Evolutionary conservation across 2,113 vertebrate species (phyloP), one percentile per base, ranked within the genome.

Genomic region (Rhabdomys dilectus): DNA sequence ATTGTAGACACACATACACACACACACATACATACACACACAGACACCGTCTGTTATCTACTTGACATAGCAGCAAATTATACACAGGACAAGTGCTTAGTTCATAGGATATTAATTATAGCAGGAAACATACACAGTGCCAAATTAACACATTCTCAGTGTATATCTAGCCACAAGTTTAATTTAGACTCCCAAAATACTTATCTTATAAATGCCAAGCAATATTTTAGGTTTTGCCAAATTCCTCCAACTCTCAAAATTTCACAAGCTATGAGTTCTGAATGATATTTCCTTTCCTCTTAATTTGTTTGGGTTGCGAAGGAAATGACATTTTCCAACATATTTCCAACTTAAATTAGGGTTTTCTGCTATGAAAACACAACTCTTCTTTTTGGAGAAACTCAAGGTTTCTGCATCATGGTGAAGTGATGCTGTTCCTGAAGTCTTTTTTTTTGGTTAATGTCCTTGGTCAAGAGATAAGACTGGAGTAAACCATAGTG

Each of bases 271-370:
- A 75, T 96, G 68, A 97, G 96, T 97, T 96, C 73, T 75, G 96
- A 96, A 53, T 94, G 86, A 91, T 95, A 95, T 96, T 97, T 97
- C 72, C 75, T 82, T 96, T 96, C 88, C 48, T 94, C 73, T 93
- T 96, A 88, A 96, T 97, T 97, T 97, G 93, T 97, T 97, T 97
- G 80, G 90, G 94, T 96, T 97, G 80, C 66, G 97, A 97, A 96
- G 86, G 73, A 97, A 96, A 94, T 97, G 66, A 96, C 89, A 97
- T 96, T 97, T 95, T 89, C 68, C 81, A 98, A 93, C 91, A 96
- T 96, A 96, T 95, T 98, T 96, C 91, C 66, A 87, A 88, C 81
- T 96, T 96, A 93, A 93, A 95, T 92, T 92, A 96, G 87, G 86
- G 62, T 62, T 96, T 96, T 97, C 68, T 93, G 66, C 93, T 95